Conservation (phyloP, 2,888 invertebrate species). For the Cataglyphis livida region DNA sequence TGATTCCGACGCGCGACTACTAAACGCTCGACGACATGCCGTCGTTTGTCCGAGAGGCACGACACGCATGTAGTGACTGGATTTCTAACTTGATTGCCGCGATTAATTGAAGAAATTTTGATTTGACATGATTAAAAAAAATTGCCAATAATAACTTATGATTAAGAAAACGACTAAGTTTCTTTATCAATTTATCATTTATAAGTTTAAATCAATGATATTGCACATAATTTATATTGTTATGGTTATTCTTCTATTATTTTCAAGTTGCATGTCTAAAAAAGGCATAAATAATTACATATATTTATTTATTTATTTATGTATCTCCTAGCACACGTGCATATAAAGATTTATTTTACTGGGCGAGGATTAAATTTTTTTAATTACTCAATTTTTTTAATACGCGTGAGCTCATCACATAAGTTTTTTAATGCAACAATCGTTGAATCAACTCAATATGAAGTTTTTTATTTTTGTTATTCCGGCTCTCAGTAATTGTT, state of each 20-base stretch:
- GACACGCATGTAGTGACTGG: neutral
- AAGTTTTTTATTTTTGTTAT: constrained; percentile 34
- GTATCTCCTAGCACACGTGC: too few species aligned
- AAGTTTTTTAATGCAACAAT: neutral
- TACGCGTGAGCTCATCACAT: neutral
- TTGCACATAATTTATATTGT: neutral
- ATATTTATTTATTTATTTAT: too few species aligned
- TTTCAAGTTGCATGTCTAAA: too few species aligned
- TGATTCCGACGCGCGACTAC: constrained; percentile 44
- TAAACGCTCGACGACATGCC: constrained; percentile 33
- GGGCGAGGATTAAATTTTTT: neutral
- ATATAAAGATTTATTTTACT: too few species aligned
- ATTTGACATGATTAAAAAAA: constrained; percentile 5
- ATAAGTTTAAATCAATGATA: neutral
- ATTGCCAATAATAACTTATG: neutral
- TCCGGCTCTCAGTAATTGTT: constrained; percentile 4
- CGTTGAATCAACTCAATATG: constrained; percentile 11
- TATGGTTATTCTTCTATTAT: neutral
- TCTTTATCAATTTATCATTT: neutral
- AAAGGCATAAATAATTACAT: too few species aligned
- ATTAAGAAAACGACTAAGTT: neutral
- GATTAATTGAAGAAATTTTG: neutral
- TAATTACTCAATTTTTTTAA: neutral
- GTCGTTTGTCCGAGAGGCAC: constrained; percentile 4
- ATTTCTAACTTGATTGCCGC: neutral